These are phyloP conservation scores for Cydia pomonella DNA, from an alignment of 1,140 invertebrate species.

Conservation along the genomic window DNA sequence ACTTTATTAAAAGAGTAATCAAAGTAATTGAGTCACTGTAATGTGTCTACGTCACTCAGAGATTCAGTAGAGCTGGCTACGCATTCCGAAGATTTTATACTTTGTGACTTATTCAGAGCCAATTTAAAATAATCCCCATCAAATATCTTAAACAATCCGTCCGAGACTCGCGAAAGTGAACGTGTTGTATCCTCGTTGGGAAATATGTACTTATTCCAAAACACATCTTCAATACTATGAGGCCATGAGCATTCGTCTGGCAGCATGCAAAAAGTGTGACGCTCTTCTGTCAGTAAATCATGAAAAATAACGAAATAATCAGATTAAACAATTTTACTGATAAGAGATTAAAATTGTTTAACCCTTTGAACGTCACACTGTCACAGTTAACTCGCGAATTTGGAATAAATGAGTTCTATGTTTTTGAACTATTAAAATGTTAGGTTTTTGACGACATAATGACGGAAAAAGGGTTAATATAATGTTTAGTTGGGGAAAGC, in stretches of 20 bases:
- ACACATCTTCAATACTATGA: conserved; percentile 38
- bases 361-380: neutral
- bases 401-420: neutral
- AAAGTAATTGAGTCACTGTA: neutral
- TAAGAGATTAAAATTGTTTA: conserved; percentile 1
- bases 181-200: conserved; percentile 19
- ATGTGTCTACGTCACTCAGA: conserved; percentile 4
- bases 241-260: conserved; percentile 52
- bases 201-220: conserved; percentile 36
- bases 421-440: neutral
- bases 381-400: neutral
- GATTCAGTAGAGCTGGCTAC: conserved; percentile 9
- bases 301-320: conserved; percentile 30
- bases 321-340: neutral
- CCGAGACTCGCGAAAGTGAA: conserved; percentile 11
- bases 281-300: conserved; percentile 51
- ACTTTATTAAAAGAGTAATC: conserved; percentile 27
- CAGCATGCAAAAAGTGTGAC: conserved; percentile 46
- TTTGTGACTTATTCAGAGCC: conserved; percentile 30
- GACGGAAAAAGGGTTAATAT: neutral
- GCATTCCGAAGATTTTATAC: conserved; percentile 16
- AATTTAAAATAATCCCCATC: conserved; percentile 39
- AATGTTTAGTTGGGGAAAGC: neutral
- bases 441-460: neutral
- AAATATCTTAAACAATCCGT: conserved; percentile 38